Percentiles rank a stretch among this genome's conserved stretches.
These are phyloP conservation scores for Solenopsis invicta DNA, from an alignment of 1,140 invertebrate species.

Conservation along the genomic window DNA sequence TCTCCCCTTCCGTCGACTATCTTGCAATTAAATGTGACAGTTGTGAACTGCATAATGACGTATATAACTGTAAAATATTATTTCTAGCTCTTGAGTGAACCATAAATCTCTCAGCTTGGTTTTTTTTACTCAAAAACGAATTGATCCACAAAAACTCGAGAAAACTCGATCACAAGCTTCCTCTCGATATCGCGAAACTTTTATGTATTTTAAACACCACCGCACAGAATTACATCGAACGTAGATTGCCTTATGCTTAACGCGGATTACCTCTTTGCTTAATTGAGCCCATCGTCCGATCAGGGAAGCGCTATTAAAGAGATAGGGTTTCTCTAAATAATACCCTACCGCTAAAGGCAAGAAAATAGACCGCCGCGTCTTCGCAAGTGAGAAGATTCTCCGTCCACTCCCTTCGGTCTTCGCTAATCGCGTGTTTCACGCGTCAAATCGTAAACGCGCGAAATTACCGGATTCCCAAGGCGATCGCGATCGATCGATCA, in stretches of 20 bases:
- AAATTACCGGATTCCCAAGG: constrained; percentile 15
- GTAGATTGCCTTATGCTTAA: too few species aligned
- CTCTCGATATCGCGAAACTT: neutral
- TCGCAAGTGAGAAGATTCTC: constrained; percentile 20
- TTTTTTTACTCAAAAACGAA: neutral
- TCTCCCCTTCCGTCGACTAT: neutral
- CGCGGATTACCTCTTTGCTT: too few species aligned
- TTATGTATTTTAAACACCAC: neutral
- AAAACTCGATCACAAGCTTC: too few species aligned
- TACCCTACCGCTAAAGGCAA: neutral
- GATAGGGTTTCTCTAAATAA: neutral
- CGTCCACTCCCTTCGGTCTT: constrained; percentile 7
- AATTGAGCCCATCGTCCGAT: neutral
- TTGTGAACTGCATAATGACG: constrained; percentile 1
- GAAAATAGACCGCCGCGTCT: constrained; percentile 12
- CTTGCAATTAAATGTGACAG: constrained; percentile 28
- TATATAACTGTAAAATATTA: constrained; percentile 11
- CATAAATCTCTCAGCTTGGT: too few species aligned
- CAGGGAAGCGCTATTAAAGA: neutral
- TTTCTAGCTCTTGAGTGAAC: neutral
- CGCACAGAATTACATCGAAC: neutral
- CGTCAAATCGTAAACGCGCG: constrained; percentile 19
- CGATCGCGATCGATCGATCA: constrained; percentile 36
- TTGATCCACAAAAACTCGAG: neutral
- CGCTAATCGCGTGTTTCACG: constrained; percentile 12